These are phyloP conservation scores for Microhierax caerulescens DNA, from an alignment of 2,797 vertebrate genomes.

Conservation along the genomic window DNA sequence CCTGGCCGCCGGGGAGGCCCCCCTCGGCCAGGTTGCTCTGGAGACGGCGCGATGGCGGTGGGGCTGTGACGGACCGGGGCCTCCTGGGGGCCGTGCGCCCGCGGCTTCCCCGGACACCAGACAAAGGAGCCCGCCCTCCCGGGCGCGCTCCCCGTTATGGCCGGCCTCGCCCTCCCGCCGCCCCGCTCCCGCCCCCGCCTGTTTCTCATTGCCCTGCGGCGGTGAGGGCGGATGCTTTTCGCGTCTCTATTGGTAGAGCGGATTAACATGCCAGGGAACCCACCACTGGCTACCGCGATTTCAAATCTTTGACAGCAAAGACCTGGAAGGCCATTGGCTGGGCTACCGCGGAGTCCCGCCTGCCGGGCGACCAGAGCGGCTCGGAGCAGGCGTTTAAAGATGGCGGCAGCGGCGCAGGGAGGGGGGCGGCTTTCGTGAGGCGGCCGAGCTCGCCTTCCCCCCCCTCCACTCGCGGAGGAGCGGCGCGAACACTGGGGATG, in stretches of 20 bases:
- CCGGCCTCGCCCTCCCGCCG: neutral
- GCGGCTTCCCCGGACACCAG: rapidly evolving
- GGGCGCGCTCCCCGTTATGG: rapidly evolving
- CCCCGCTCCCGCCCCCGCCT: neutral
- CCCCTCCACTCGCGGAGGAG: neutral
- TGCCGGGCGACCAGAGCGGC: neutral
- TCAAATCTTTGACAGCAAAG: neutral
- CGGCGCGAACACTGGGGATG: slow-evolving; percentile 2
- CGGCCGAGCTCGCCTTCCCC: neutral
- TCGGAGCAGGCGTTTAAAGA: neutral
- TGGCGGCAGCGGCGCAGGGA: neutral
- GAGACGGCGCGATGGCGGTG: no score
- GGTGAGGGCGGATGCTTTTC: rapidly evolving
- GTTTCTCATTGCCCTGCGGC: neutral
- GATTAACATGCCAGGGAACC: rapidly evolving
- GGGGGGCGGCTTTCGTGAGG: neutral
- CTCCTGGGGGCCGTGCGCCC: no score
- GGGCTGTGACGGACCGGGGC: rapidly evolving
- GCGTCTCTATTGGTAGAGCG: neutral
- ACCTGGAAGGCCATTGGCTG: neutral
- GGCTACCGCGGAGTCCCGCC: neutral
- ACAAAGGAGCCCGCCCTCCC: neutral
- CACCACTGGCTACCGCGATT: neutral
- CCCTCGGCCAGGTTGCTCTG: neutral
- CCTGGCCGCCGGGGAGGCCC: rapidly evolving